Percentiles rank a stretch among this genome's conserved stretches.
Conservation (phyloP, 1,140 invertebrate species). For the Panonychus citri region DNA sequence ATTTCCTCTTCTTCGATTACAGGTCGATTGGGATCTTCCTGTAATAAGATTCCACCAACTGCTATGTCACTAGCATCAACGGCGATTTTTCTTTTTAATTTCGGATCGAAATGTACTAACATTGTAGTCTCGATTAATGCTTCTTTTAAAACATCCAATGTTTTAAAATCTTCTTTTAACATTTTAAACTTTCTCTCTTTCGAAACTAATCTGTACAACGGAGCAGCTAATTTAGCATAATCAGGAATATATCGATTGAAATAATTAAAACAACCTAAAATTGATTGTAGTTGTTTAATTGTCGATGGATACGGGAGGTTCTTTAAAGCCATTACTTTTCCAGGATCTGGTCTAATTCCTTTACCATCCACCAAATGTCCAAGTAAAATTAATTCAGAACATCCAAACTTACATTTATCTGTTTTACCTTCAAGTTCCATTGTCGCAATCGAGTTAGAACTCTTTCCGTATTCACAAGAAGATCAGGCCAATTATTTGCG, state of each 20-base stretch:
- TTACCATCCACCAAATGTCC: constrained; percentile 19
- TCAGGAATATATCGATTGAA: background rate
- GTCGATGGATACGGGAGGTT: constrained; percentile 14
- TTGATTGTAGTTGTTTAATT: constrained; percentile 20
- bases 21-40: too few species aligned
- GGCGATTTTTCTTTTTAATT: background rate
- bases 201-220: constrained; percentile 17
- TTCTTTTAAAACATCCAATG: constrained; percentile 15
- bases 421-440: constrained; percentile 18
- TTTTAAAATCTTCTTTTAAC: background rate
- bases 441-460: constrained; percentile 14
- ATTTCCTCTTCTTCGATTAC: too few species aligned
- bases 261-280: constrained; percentile 22
- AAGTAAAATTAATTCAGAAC: constrained; percentile 16
- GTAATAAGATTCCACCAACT: background rate
- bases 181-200: background rate
- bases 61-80: background rate
- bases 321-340: constrained; percentile 18
- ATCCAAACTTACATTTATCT: constrained; percentile 20
- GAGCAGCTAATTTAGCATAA: constrained; percentile 19
- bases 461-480: constrained; percentile 12
- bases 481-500: constrained; percentile 11
- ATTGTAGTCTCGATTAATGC: background rate
- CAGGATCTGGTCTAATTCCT: constrained; percentile 19
- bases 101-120: background rate